Evolutionary conservation across 1,140 invertebrate genomes (phyloP).

Genomic region (Copidosoma floridanum): DNA sequence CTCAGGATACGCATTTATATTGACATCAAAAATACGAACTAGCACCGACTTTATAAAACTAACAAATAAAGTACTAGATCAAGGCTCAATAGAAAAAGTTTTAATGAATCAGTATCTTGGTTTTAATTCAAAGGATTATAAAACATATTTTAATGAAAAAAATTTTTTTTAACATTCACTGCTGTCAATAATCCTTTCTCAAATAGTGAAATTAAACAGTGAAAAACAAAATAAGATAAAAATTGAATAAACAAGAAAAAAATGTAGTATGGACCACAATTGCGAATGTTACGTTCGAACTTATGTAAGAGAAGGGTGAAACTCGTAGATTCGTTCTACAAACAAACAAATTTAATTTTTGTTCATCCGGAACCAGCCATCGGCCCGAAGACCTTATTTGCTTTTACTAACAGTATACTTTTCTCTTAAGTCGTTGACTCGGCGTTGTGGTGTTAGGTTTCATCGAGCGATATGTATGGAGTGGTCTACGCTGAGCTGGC

Average conservation of each 20-base stretch:
- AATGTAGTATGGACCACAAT: conserved; percentile 19
- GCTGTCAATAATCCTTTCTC: conserved; percentile 23
- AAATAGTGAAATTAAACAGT: conserved; percentile 24
- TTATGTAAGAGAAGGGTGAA: no score
- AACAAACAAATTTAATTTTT: no score
- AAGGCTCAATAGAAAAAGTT: conserved; percentile 11
- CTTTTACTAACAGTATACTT: no score
- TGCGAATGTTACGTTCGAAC: no score
- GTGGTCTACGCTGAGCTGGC: no score
- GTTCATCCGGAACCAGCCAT: no score
- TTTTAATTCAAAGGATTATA: conserved; percentile 30
- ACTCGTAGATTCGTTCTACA: no score
- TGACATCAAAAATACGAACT: conserved; percentile 14
- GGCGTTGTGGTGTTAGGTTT: no score
- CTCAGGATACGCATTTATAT: not conserved
- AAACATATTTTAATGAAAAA: conserved; percentile 19
- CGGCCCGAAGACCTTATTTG: no score
- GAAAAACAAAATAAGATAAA: no score
- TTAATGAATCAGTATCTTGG: conserved; percentile 30
- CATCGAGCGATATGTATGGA: no score
- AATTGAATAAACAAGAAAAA: conserved; percentile 14
- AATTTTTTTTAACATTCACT: conserved; percentile 22
- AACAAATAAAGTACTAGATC: conserved; percentile 4
- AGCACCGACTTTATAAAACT: conserved; percentile 19
- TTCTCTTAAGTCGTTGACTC: no score